Evolutionary conservation across 2,888 invertebrate genomes (phyloP).

Genomic region (Bombylius discolor): DNA sequence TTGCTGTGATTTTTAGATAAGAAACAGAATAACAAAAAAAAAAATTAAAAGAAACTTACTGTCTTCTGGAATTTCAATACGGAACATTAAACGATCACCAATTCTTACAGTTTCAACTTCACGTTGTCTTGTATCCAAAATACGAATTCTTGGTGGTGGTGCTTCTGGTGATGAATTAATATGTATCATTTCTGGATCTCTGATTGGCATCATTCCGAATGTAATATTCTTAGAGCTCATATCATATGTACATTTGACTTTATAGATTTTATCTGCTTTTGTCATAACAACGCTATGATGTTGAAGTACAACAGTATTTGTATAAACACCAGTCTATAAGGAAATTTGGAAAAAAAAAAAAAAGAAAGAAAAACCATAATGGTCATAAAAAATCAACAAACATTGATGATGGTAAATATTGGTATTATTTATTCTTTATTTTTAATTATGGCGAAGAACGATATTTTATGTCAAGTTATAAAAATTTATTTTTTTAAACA

Average conservation of each 20-base stretch:
- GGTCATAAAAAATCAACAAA: too few species aligned
- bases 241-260: conserved; percentile 91
- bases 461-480: too few species aligned
- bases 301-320: conserved; percentile 86
- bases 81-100: conserved; percentile 86
- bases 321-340: conserved; percentile 75
- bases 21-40: too few species aligned
- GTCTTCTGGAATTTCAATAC: conserved; percentile 92
- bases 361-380: too few species aligned
- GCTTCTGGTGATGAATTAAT: conserved; percentile 92
- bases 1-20: too few species aligned
- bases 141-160: conserved; percentile 84
- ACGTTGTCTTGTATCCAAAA: conserved; percentile 69
- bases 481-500: too few species aligned
- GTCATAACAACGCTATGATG: conserved; percentile 95
- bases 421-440: too few species aligned
- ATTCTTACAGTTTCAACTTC: conserved; percentile 92
- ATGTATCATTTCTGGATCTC: conserved; percentile 91
- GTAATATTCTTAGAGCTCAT: conserved; percentile 94
- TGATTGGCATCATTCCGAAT: conserved; percentile 94
- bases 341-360: neutral
- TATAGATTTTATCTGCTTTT: conserved; percentile 91
- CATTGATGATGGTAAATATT: too few species aligned
- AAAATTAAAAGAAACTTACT: conserved; percentile 47
- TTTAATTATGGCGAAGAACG: too few species aligned